Base-by-base conservation (phyloP, 1,140 invertebrate species). In the Drosophila kanapiae region DNA sequence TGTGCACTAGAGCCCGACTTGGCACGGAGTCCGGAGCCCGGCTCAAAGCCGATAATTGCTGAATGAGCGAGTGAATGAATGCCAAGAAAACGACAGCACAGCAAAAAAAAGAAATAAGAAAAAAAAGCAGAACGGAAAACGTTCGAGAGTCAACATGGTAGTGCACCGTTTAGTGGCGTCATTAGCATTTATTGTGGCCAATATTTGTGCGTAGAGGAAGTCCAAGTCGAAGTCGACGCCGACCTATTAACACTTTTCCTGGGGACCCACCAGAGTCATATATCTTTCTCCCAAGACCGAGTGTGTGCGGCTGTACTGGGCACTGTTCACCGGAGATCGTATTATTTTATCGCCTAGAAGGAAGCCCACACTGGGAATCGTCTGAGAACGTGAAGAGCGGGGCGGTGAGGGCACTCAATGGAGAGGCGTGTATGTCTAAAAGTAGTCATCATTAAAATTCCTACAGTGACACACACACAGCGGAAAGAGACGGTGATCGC, bases 371-470 rank as follows among this genome's bases (percentile, higher is more conserved):
- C 51, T 54, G 68, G 51, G 27, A 57, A 59, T 18, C 48, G 57
- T 11, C 8, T 16, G 47, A 18, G 51, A 48, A 9, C 43, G 16
- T 40, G 27, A 48, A 11, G 6, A 16, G 9, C 8, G 2, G 16
- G 60, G n/a, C 14, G 45, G 42, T 33, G 64, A n/a, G 67, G 37
- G 31, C 63, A 61, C 74, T 78, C 79, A 71, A 82, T 82, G 83
- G 82, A 87, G 84, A 86, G 83, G 83, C 84, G 84, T 87, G 84
- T 87, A 87, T 88, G 84, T 87, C 84, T 87, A 87, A 87, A 87
- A 88, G 84, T 87, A 87, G 84, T 87, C 84, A 87, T 87, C 84
- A 87, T 87, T 87, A 87, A 87, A 87, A 87, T 87, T 87, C 84
- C 85, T 78, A 69, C 80, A 87, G 83, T 87, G 83, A 88, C 84